phyloP scores from a whole-genome alignment of 1,140 invertebrate genomes.

The Antheraea pernyi region DNA sequence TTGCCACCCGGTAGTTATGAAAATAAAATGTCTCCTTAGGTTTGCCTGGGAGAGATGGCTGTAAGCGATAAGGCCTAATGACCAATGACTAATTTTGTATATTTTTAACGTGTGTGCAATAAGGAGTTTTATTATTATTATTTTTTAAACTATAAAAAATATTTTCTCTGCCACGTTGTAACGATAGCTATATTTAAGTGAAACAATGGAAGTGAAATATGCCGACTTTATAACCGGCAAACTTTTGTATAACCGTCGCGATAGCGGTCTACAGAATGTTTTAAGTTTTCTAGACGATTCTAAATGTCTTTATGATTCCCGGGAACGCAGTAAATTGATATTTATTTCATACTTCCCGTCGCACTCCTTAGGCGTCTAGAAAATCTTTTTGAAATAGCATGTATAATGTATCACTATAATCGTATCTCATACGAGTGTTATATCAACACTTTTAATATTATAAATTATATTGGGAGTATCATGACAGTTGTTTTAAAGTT shows the following conservation, averaged over 20 bases:
- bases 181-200: not conserved
- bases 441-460: slow-evolving; percentile 23
- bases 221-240: slow-evolving; percentile 7
- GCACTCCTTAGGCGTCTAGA: slow-evolving; percentile 18
- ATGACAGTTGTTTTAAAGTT: not conserved
- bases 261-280: slow-evolving; percentile 26
- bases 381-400: slow-evolving; percentile 16
- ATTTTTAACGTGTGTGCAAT: no score
- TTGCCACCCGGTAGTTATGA: no score
- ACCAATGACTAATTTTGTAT: no score
- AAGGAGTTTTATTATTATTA: no score
- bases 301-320: slow-evolving; percentile 53
- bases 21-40: no score
- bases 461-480: slow-evolving; percentile 12
- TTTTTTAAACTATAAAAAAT: not conserved
- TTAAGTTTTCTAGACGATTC: slow-evolving; percentile 40
- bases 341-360: slow-evolving; percentile 30
- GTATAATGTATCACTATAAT: not conserved
- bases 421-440: slow-evolving; percentile 6
- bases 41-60: no score
- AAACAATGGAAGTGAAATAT: slow-evolving; percentile 12
- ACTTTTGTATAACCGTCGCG: slow-evolving; percentile 24
- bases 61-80: no score
- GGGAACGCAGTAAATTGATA: slow-evolving; percentile 42
- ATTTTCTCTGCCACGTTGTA: not conserved